A percentile compares a stretch with the other conserved stretches of the same genome.
These are phyloP conservation scores for Peromyscus californicus DNA, from an alignment of 2,113 vertebrate species.

Conservation along the genomic window DNA sequence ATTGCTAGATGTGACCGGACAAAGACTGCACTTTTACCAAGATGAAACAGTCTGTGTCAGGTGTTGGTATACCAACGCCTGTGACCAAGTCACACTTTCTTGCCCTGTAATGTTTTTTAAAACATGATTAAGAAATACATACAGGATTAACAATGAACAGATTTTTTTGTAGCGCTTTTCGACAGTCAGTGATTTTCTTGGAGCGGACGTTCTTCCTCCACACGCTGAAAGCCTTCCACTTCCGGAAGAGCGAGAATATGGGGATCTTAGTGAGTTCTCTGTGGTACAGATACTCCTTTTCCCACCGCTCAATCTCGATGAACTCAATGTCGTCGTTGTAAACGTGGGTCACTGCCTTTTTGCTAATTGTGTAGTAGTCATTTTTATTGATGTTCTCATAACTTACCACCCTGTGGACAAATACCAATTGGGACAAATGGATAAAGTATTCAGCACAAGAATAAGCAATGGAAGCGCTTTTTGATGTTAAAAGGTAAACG, in stretches of 20 bases:
- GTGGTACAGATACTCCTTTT: conserved; percentile 88
- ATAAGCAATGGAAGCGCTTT: conserved; percentile 16
- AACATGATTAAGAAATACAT: conserved; percentile 79
- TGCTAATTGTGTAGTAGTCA: conserved; percentile 89
- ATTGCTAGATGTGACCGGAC: neutral
- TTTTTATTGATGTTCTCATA: conserved; percentile 87
- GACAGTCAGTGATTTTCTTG: conserved; percentile 87
- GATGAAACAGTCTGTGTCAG: neutral
- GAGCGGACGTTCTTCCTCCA: conserved; percentile 90
- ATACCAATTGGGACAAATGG: conserved; percentile 60
- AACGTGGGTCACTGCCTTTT: conserved; percentile 84
- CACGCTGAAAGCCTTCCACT: conserved; percentile 90
- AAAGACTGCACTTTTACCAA: neutral
- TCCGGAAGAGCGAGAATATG: conserved; percentile 91
- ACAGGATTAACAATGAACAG: conserved; percentile 91
- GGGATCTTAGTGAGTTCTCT: conserved; percentile 88
- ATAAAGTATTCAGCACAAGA: conserved; percentile 49
- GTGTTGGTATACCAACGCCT: neutral
- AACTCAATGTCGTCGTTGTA: conserved; percentile 83
- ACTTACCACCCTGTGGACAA: conserved; percentile 86
- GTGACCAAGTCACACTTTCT: neutral
- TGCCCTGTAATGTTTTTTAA: conserved; percentile 45
- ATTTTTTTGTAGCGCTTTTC: conserved; percentile 83
- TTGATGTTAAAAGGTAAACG: conserved; percentile 25
- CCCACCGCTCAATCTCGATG: conserved; percentile 87